A percentile compares a stretch with the other conserved stretches of the same genome.
These are phyloP conservation scores for Uloborus diversus DNA, from an alignment of 1,140 invertebrate species.

Conservation along the genomic window DNA sequence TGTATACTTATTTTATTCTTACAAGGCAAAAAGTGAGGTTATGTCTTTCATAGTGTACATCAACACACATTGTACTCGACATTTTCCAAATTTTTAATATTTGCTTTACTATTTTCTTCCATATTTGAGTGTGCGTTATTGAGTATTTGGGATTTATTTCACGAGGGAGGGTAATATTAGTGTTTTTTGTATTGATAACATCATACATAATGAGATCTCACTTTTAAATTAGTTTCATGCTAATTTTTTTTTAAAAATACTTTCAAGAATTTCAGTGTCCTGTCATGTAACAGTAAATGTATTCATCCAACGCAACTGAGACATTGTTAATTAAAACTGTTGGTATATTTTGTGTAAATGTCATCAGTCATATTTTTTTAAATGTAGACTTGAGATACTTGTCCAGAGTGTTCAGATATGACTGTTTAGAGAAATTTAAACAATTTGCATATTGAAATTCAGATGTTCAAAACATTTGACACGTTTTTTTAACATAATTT, in stretches of 20 bases:
- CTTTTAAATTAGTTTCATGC: background rate
- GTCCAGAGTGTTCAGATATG: conserved; percentile 42
- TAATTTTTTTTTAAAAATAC: background rate
- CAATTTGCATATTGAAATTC: background rate
- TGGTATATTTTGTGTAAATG: conserved; percentile 30
- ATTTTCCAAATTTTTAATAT: too few species aligned
- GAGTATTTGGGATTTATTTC: background rate
- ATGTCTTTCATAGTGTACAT: too few species aligned
- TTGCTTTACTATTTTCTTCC: background rate
- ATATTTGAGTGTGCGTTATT: background rate
- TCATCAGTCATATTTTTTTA: conserved; percentile 40
- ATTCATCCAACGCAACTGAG: background rate
- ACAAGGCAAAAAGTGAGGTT: too few species aligned
- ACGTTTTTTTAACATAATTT: too few species aligned
- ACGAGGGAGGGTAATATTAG: background rate
- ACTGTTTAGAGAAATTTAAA: background rate
- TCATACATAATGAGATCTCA: background rate
- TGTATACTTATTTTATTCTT: too few species aligned
- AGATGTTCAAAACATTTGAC: background rate
- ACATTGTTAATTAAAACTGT: conserved; percentile 2
- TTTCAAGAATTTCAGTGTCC: too few species aligned
- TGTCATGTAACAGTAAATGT: too few species aligned
- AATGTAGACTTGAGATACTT: conserved; percentile 40
- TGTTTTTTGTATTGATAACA: background rate
- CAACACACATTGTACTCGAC: too few species aligned